Conservation (phyloP, 1,140 invertebrate species). For the Nebria ingens region DNA sequence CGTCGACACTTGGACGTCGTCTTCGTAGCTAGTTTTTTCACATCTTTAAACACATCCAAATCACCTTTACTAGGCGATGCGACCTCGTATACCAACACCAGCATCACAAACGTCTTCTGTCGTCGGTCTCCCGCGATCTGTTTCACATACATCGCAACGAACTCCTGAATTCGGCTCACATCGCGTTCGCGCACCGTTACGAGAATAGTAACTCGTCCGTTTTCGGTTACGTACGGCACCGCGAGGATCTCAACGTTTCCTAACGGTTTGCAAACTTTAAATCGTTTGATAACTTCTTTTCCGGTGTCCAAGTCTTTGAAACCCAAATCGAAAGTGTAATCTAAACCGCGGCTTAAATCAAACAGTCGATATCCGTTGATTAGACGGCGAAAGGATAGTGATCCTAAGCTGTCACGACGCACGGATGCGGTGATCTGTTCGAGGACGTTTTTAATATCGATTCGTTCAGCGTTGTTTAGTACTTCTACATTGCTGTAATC, state of each 20-base stretch:
- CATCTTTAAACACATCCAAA: slow-evolving; percentile 46
- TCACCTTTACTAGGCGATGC: slow-evolving; percentile 51
- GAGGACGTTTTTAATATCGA: slow-evolving; percentile 58
- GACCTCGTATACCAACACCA: slow-evolving; percentile 41
- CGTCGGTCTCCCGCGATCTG: slow-evolving; percentile 56
- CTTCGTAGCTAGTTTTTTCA: slow-evolving; percentile 51
- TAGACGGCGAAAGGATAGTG: slow-evolving; percentile 45
- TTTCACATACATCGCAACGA: slow-evolving; percentile 59
- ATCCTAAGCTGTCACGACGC: slow-evolving; percentile 34
- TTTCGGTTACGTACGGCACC: slow-evolving; percentile 87
- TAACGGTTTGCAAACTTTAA: slow-evolving; percentile 62
- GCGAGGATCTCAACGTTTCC: slow-evolving; percentile 75
- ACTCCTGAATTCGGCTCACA: slow-evolving; percentile 42
- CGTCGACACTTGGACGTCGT: slow-evolving; percentile 58
- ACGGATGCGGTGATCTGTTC: background rate
- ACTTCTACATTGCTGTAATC: slow-evolving; percentile 50
- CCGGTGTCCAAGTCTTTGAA: slow-evolving; percentile 28
- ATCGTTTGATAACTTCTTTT: slow-evolving; percentile 35
- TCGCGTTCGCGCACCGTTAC: slow-evolving; percentile 49
- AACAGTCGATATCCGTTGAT: slow-evolving; percentile 76
- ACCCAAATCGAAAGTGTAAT: slow-evolving; percentile 71
- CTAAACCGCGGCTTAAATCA: slow-evolving; percentile 78
- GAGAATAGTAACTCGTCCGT: slow-evolving; percentile 64
- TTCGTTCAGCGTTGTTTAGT: slow-evolving; percentile 47
- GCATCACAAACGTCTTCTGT: slow-evolving; percentile 64